Conservation (phyloP, 2,113 vertebrate genomes). For the Corvus cornix region DNA sequence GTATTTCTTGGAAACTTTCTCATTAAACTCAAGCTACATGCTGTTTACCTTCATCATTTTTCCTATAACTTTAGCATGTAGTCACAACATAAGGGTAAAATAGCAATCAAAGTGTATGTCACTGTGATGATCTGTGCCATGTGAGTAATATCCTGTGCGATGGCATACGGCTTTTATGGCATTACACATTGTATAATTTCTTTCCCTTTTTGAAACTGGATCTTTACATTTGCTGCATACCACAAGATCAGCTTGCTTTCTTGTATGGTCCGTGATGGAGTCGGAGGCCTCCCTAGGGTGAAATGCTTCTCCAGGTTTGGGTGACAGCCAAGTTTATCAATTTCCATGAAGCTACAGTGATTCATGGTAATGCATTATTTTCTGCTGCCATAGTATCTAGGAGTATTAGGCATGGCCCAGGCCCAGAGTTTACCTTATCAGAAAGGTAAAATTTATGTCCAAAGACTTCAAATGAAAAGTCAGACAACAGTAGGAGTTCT, state of each 20-base stretch:
- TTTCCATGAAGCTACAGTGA: not conserved
- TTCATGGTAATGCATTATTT: not conserved
- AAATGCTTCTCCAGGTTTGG: not conserved
- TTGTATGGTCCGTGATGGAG: not conserved
- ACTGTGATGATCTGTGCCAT: not conserved
- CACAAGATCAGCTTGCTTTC: not conserved
- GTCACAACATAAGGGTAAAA: not conserved
- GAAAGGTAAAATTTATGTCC: not conserved
- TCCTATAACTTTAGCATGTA: not conserved
- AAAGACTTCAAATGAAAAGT: not conserved
- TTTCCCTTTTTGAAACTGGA: constrained; percentile 24
- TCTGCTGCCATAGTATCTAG: not conserved
- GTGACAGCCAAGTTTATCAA: not conserved
- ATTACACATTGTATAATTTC: not conserved
- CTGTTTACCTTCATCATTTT: not conserved
- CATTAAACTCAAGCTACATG: not conserved
- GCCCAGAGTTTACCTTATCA: not conserved
- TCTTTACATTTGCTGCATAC: constrained; percentile 30
- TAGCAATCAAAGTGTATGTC: not conserved
- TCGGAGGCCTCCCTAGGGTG: not conserved
- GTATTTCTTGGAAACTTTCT: not conserved
- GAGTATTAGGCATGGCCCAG: not conserved
- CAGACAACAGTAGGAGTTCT: not conserved
- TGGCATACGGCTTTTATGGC: not conserved
- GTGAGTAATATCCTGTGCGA: not conserved